Conservation (phyloP, 2,797 vertebrate species). For the Tamandua tetradactyla region DNA sequence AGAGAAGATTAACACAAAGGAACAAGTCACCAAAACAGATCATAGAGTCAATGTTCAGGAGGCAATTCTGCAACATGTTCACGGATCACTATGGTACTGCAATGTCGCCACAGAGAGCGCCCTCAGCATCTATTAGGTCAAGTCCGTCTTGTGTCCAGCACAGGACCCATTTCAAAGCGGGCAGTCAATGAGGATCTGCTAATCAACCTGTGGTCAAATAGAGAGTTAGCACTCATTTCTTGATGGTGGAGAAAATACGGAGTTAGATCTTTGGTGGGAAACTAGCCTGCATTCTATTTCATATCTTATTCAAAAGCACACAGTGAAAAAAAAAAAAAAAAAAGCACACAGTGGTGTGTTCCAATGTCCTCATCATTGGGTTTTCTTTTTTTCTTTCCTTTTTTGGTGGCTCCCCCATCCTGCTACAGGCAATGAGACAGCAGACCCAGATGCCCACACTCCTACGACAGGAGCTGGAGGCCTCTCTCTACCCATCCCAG, state of each 20-base stretch:
- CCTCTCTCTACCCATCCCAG: too few species aligned
- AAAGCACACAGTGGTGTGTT: background rate
- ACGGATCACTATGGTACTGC: background rate
- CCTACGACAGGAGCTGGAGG: background rate
- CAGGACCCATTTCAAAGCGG: background rate
- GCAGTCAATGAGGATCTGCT: background rate
- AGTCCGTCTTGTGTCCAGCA: rapidly evolving
- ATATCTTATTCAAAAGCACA: background rate
- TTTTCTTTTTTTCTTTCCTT: background rate
- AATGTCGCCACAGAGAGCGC: background rate
- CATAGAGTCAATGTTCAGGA: background rate
- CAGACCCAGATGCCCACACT: background rate
- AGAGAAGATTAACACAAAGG: slow-evolving; percentile 12
- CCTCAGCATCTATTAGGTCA: rapidly evolving
- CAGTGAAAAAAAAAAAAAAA: too few species aligned
- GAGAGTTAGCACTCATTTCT: background rate
- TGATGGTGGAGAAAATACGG: background rate
- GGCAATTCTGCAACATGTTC: background rate
- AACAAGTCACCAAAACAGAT: background rate
- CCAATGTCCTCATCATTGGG: background rate
- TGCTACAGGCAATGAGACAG: background rate
- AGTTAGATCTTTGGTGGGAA: background rate
- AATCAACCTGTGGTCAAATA: background rate
- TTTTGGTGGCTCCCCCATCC: background rate
- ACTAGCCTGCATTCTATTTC: background rate